Evolutionary conservation across 2,113 vertebrate genomes (phyloP).

Genomic region (Tachysurus vachellii): DNA sequence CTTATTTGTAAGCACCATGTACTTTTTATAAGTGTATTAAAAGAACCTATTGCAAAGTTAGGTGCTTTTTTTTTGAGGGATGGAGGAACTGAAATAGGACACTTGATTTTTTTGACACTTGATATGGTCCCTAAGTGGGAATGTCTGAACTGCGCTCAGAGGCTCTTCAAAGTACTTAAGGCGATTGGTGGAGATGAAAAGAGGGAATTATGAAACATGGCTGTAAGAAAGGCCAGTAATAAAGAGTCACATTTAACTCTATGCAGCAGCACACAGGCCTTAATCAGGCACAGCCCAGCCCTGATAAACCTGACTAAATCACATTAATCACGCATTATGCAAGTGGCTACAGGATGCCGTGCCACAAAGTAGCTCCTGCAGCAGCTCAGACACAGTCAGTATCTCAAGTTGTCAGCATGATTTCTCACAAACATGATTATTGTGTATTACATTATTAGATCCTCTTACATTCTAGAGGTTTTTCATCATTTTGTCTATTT

Average conservation of each 20-base stretch:
- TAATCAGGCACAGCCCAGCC: slow-evolving; percentile 72
- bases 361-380: slow-evolving; percentile 38
- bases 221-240: slow-evolving; percentile 64
- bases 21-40: slow-evolving; percentile 56
- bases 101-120: slow-evolving; percentile 61
- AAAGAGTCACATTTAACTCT: slow-evolving; percentile 70
- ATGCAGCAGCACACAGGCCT: slow-evolving; percentile 65
- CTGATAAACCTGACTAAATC: slow-evolving; percentile 74
- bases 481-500: background rate
- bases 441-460: slow-evolving; percentile 41
- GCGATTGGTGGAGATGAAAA: slow-evolving; percentile 70
- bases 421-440: slow-evolving; percentile 57
- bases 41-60: slow-evolving; percentile 66
- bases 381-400: slow-evolving; percentile 41
- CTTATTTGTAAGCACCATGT: slow-evolving; percentile 56
- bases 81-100: slow-evolving; percentile 56
- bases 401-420: slow-evolving; percentile 53
- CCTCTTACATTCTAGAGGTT: slow-evolving; percentile 10
- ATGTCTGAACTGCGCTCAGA: slow-evolving; percentile 60
- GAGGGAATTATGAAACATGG: slow-evolving; percentile 69
- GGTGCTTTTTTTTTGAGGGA: slow-evolving; percentile 59
- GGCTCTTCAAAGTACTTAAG: slow-evolving; percentile 72
- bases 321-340: slow-evolving; percentile 73
- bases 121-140: slow-evolving; percentile 67
- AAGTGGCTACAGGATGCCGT: slow-evolving; percentile 39